Evolutionary conservation across 2,113 vertebrate genomes (phyloP).

Genomic region (Camelus dromedarius): DNA sequence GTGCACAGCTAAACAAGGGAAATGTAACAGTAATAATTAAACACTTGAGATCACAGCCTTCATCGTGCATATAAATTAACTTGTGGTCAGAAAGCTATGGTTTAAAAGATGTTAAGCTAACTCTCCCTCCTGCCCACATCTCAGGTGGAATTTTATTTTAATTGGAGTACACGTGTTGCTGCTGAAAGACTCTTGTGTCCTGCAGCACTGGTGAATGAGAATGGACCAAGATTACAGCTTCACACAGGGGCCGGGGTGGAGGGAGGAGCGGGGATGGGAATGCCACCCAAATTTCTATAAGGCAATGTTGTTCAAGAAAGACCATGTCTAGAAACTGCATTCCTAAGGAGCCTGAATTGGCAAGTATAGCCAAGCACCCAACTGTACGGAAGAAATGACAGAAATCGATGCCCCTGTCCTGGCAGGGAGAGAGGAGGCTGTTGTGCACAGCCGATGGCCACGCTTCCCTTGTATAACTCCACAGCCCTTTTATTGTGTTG

Average conservation of each 20-base stretch:
- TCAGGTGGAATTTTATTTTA: not conserved
- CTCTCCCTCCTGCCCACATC: too few species aligned
- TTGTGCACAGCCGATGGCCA: rapidly evolving
- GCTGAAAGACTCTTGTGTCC: not conserved
- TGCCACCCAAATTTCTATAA: not conserved
- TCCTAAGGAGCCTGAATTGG: not conserved
- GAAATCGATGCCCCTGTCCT: rapidly evolving
- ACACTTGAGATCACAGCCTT: not conserved
- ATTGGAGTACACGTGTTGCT: not conserved
- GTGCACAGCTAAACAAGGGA: not conserved
- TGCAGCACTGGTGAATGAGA: not conserved
- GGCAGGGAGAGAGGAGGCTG: not conserved
- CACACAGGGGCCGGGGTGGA: rapidly evolving
- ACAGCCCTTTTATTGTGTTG: not conserved
- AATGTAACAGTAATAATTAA: not conserved
- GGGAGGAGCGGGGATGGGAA: not conserved
- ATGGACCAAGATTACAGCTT: not conserved
- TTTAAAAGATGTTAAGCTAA: not conserved
- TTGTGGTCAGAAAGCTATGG: not conserved
- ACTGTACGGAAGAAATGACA: not conserved
- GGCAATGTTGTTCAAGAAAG: not conserved
- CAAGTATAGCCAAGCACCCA: not conserved
- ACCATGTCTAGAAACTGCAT: not conserved
- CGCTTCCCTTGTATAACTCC: too few species aligned
- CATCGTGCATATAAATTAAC: not conserved